These are phyloP conservation scores for Xiphorhynchus elegans DNA, from an alignment of 2,113 vertebrate species.

Conservation along the genomic window DNA sequence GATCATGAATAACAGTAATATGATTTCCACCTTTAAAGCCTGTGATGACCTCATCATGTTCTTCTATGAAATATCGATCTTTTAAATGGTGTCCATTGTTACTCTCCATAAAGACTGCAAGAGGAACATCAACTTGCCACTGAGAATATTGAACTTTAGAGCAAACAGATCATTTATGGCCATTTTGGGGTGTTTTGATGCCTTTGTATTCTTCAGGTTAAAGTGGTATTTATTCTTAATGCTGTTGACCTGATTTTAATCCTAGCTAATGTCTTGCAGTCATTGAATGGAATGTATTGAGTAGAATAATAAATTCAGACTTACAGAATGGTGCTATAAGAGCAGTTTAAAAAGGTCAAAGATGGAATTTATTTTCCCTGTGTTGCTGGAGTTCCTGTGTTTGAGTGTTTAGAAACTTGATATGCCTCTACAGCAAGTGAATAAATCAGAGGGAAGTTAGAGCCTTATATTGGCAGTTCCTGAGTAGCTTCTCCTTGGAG, in stretches of 20 bases:
- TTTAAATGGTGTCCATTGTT: background rate
- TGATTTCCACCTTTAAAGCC: background rate
- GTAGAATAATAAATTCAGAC: slow-evolving; percentile 40
- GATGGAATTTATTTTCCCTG: slow-evolving; percentile 26
- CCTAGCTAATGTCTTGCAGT: slow-evolving; percentile 17
- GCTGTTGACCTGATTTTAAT: slow-evolving; percentile 58
- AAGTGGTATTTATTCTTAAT: slow-evolving; percentile 43
- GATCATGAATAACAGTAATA: background rate
- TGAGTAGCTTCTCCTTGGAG: slow-evolving; percentile 29
- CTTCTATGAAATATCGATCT: background rate
- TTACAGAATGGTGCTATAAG: background rate
- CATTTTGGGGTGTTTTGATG: background rate
- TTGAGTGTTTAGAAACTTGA: slow-evolving; percentile 59
- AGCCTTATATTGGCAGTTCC: background rate
- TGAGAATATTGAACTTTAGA: background rate
- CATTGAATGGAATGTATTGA: background rate
- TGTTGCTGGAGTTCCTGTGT: background rate
- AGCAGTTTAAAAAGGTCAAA: slow-evolving; percentile 48
- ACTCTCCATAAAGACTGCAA: background rate
- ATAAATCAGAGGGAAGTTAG: background rate
- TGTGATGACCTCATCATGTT: background rate
- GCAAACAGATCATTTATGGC: background rate
- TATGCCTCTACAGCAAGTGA: background rate
- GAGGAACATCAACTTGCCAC: background rate
- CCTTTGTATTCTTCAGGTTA: background rate